Conservation (phyloP, 2,113 vertebrate genomes). For the Sakesphorus luctuosus region DNA sequence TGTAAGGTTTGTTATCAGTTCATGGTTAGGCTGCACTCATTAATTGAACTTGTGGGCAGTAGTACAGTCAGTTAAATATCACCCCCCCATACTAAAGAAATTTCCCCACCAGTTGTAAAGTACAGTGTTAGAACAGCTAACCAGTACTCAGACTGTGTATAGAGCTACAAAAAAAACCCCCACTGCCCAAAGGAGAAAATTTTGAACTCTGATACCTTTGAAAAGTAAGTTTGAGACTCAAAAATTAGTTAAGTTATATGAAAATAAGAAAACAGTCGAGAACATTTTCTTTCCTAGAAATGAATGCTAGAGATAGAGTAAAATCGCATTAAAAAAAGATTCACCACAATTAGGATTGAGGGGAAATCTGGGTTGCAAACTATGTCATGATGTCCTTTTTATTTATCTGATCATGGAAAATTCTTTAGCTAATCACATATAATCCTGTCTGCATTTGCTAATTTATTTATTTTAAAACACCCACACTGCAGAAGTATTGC, state of each 20-base stretch:
- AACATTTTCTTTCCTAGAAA: background rate
- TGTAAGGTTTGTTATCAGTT: too few species aligned
- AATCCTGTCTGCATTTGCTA: background rate
- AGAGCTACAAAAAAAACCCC: too few species aligned
- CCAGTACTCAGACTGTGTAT: too few species aligned
- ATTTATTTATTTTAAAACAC: background rate
- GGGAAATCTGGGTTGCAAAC: background rate
- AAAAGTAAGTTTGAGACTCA: too few species aligned
- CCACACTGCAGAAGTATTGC: background rate
- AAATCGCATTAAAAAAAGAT: background rate
- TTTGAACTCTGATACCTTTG: too few species aligned
- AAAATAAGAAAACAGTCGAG: background rate
- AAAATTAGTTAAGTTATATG: background rate
- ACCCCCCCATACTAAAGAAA: too few species aligned
- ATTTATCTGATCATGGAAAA: background rate
- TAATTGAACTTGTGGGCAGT: too few species aligned
- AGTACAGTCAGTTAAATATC: too few species aligned
- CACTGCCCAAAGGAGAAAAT: too few species aligned
- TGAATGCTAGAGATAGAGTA: background rate
- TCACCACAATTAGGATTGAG: background rate
- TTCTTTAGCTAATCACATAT: background rate
- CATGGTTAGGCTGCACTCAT: too few species aligned
- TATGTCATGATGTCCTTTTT: background rate
- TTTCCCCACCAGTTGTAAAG: too few species aligned
- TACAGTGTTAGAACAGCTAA: too few species aligned